Evolutionary conservation across 2,797 vertebrate species (phyloP), one percentile per base, ranked within the genome.

Genomic region (Falco columbarius): DNA sequence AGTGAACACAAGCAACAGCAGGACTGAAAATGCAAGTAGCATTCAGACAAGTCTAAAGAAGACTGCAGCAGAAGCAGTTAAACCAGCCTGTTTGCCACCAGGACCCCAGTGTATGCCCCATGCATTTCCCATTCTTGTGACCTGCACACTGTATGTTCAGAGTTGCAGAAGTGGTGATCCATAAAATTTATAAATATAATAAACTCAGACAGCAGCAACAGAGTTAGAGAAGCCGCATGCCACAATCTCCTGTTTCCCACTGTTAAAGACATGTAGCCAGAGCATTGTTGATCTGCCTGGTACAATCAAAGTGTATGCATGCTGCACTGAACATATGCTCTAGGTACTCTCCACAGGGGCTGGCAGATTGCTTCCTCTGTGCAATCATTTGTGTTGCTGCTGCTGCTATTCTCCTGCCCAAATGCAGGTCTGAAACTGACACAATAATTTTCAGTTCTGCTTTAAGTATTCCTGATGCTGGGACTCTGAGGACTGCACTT

Each of bases 301-400:
- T 83, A 71, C 67, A n/a, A 3, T 24, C 84, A 72, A 36, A n/a
- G 96, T 71, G 85, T 89, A 63, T 76, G 88, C 91, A 47, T 81
- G 95, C 94, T 89, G 95, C 90, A 94, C 81, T 79, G 92, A 96
- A 65, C 95, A 95, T 89, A 95, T 93, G 96, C 94, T 96, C 10
- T 1, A n/a, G 92, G 61, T 65, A n/a, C 59, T 65, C 71, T 87
- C 51, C 40, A 4, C 89, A 21, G 94, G 93, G 85, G 89, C 85
- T 82, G 94, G 52, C 95, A 90, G 59, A 76, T 90, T 95, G 94
- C 93, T 93, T 77, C 96, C 94, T 84, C 90, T 36, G 12, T 84
- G 91, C 82, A 36, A 8, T 72, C 79, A 1, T 36, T 72, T n/a
- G 26, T 38, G 89, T 2, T 46, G 94, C n/a, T 80, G 67, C 38